Base-by-base conservation (phyloP, 2,888 invertebrate genomes). In the Acronicta leporina region DNA sequence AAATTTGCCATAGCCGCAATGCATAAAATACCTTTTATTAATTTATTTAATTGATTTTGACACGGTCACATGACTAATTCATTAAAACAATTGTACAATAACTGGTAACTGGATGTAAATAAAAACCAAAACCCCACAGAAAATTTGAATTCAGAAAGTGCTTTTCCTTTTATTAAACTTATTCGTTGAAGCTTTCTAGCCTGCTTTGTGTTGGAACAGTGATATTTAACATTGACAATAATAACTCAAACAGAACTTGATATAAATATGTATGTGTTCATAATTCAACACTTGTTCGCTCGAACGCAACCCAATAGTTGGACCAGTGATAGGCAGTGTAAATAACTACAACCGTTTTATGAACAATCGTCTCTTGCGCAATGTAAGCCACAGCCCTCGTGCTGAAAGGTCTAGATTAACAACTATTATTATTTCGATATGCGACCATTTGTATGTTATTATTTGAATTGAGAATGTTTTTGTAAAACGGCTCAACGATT, bases 331-430 rank as follows among this genome's bases (percentile, higher is more conserved):
- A 74, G 77, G 65, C 73, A 57, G 53, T 73, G 77, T 77, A 82
- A 84, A 83, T 79, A 76, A 62, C 77, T 74, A 73, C 60, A 63
- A 75, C 77, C 76, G 76, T 82, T 85, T 82, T 79, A 82, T 82
- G 83, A 82, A 88, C 87, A 86, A 88, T 87, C 74, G 80, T 65
- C 64, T 61, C 77, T 87, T 87, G 79, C 77, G 83, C 81, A 89
- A 88, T 75, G 63, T 78, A 78, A 73, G 80, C 77, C 77, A 76
- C 75, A 80, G 85, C 77, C 84, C 80, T 77, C 72, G 63, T 72
- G 67, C 68, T 71, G 73, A 79, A 81, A 79, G 79, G 78, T 81
- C 75, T 82, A 79, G 63, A 80, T 77, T 78, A 79, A 73, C 69
- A 73, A 70, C 52, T 76, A 53, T 62, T 75, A 63, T 65, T 62